Percentiles rank a stretch among this genome's conserved stretches.
Evolutionary conservation across 2,888 invertebrate species (phyloP).

Genomic region (Lithosia quadra): DNA sequence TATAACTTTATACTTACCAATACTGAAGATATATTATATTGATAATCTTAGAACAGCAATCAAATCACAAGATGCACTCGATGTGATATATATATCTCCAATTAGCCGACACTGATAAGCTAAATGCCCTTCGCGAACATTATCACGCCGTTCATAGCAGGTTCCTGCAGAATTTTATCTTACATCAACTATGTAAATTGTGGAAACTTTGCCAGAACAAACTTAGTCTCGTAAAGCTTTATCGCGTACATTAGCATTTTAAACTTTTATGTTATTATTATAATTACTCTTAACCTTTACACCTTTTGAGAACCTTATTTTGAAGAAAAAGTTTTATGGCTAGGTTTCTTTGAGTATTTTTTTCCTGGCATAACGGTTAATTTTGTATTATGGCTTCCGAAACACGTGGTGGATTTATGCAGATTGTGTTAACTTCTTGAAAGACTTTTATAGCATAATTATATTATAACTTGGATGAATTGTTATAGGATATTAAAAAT

Average conservation of each 20-base stretch:
- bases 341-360: not conserved
- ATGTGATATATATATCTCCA: constrained; percentile 19
- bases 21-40: not conserved
- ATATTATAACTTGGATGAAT: not conserved
- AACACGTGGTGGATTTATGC: no score
- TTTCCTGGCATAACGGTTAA: not conserved
- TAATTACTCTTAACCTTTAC: constrained; percentile 39
- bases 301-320: constrained; percentile 17
- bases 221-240: constrained; percentile 49
- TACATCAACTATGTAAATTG: constrained; percentile 51
- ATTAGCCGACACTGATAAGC: constrained; percentile 36
- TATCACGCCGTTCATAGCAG: constrained; percentile 49
- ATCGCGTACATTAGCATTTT: constrained; percentile 44
- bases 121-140: constrained; percentile 28
- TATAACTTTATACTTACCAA: not conserved
- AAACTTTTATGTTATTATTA: constrained; percentile 44
- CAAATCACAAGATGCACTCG: not conserved
- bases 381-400: not conserved
- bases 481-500: not conserved
- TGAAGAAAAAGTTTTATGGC: not conserved
- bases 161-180: constrained; percentile 40
- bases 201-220: constrained; percentile 43
- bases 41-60: not conserved
- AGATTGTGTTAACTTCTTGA: no score
- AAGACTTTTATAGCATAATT: no score